Evolutionary conservation across 2,888 invertebrate genomes (phyloP), one percentile per base, ranked within the genome.

Genomic region (Steinernema scapterisci): DNA sequence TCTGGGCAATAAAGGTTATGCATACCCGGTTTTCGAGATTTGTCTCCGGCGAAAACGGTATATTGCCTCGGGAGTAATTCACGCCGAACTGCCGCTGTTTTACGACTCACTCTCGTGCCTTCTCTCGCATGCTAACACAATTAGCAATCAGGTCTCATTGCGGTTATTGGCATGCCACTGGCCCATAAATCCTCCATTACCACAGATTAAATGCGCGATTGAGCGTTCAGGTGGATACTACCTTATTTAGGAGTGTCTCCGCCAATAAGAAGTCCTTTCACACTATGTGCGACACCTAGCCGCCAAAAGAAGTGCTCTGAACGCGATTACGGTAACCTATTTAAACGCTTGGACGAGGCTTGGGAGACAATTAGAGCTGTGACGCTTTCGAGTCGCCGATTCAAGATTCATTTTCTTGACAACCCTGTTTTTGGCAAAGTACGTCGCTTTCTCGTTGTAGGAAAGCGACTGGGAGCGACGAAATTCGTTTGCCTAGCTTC

Each of bases 41-140:
- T 63, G 63, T 27, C 25, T 63, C 27, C 23, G 27, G 3, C 25
- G 23, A 31, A 63, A 63, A 63, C 63, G 63, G 63, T 63, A 63
- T 31, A 63, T 63, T 63, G 63, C 63, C 63, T 63, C 63, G 63
- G 63, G 63, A 63, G 31, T 27, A 63, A 63, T 63, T 63, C 31
- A 31, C 27, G 63, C n/a, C 16, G 63, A 63, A 63, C 63, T 5
- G 63, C 31, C 63, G 38, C 38, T 38, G 31, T 63, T 63, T 63
- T 63, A 63, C 63, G 63, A 63, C 63, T 63, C 63, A 63, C 23
- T 63, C 63, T 16, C 63, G 63, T 63, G 31, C 63, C 63, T 31
- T 63, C 63, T 63, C 63, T 63, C 63, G 63, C 63, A 63, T 63
- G 63, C 63, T 63, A 63, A 63, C 63, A 63, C 63, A 63, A 63